Conservation (phyloP, 2,797 vertebrate species). For the Karalla daura region DNA sequence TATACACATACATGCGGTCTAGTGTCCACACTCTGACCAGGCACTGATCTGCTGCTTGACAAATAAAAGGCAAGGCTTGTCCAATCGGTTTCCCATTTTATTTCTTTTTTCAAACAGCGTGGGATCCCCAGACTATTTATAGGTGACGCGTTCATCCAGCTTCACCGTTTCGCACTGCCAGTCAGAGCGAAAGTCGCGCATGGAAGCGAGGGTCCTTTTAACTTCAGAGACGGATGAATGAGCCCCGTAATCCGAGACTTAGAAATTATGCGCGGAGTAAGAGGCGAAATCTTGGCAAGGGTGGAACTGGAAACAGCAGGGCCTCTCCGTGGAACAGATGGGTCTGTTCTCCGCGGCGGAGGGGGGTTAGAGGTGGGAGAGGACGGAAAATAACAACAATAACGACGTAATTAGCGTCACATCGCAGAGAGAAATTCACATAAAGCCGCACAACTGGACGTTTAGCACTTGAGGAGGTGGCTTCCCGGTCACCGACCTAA, state of each 20-base stretch:
- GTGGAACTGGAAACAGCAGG: conserved; percentile 45
- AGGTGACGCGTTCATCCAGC: neutral
- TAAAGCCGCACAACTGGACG: neutral
- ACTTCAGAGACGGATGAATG: conserved; percentile 1
- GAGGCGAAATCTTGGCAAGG: conserved; percentile 44
- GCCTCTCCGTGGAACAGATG: conserved; percentile 49
- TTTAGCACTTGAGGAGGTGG: neutral
- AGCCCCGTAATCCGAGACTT: neutral
- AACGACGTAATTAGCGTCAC: conserved; percentile 5
- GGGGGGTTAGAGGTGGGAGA: neutral
- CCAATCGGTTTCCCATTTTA: too few relatives aligned
- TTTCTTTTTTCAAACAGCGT: neutral
- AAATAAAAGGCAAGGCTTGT: neutral
- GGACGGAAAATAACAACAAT: conserved; percentile 24
- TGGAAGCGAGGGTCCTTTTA: too few relatives aligned
- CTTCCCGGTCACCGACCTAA: neutral
- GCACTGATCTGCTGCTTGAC: neutral
- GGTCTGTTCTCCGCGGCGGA: conserved; percentile 28
- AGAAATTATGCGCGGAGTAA: conserved; percentile 14
- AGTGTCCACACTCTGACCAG: neutral
- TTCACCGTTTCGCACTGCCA: neutral
- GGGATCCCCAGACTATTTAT: neutral
- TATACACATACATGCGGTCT: neutral
- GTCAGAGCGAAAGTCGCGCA: too few relatives aligned
- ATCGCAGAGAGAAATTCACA: conserved; percentile 6